Evolutionary conservation across 2,113 vertebrate genomes (phyloP).

Genomic region (Hydrochoerus hydrochaeris): DNA sequence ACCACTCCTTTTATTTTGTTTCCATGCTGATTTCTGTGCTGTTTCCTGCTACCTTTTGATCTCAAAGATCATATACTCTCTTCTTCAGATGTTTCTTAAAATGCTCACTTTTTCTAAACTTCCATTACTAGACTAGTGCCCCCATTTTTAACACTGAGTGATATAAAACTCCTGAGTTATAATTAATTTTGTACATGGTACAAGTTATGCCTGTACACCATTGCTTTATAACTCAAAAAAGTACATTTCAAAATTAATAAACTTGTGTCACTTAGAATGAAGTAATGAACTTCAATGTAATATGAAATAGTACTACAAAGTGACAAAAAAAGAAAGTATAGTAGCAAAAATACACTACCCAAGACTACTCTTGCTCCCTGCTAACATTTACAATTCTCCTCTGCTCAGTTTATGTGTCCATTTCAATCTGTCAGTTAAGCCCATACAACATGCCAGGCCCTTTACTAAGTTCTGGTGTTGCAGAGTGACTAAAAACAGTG

Average conservation of each 20-base stretch:
- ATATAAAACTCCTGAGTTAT: background rate
- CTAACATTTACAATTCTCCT: background rate
- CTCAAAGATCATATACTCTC: background rate
- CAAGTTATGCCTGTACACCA: background rate
- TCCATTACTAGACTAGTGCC: background rate
- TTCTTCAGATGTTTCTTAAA: background rate
- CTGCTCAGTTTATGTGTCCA: background rate
- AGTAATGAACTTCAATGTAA: constrained; percentile 5
- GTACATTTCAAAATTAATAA: constrained; percentile 15
- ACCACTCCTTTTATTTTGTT: background rate
- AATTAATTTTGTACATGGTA: constrained; percentile 27
- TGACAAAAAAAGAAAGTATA: background rate
- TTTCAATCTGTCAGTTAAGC: background rate
- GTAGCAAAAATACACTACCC: background rate
- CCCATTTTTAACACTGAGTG: constrained; percentile 13
- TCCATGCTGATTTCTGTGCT: background rate
- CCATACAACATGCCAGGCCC: background rate
- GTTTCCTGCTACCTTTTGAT: background rate
- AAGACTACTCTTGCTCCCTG: background rate
- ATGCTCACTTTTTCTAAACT: background rate
- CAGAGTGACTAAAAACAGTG: background rate
- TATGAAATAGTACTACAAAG: background rate
- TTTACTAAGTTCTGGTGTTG: background rate
- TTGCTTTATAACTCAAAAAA: constrained; percentile 54
- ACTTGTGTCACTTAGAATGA: background rate